Conservation (phyloP, 2,113 vertebrate genomes). For the Ochotona princeps region DNA sequence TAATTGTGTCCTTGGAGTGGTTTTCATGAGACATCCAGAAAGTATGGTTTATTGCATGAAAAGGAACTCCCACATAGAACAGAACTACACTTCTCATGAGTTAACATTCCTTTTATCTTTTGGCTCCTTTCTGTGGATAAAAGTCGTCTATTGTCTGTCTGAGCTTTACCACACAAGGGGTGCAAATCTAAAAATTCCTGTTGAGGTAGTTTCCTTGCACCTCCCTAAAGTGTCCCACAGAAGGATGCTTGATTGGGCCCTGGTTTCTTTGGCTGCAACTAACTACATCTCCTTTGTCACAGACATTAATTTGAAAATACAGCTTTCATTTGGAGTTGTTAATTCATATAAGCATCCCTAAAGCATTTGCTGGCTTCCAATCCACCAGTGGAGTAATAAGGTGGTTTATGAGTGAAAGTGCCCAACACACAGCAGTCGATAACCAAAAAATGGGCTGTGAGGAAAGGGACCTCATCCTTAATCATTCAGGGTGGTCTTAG, state of each 20-base stretch:
- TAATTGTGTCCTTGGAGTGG: slow-evolving; percentile 64
- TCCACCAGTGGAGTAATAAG: not conserved
- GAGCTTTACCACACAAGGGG: slow-evolving; percentile 65
- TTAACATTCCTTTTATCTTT: slow-evolving; percentile 71
- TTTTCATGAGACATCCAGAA: slow-evolving; percentile 60
- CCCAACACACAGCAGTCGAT: not conserved
- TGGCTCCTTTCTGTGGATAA: slow-evolving; percentile 56
- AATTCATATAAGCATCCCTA: slow-evolving; percentile 49
- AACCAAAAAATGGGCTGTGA: not conserved
- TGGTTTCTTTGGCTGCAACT: slow-evolving; percentile 65
- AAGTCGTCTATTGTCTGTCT: slow-evolving; percentile 59
- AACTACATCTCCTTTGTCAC: slow-evolving; percentile 63
- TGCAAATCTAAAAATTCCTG: slow-evolving; percentile 63
- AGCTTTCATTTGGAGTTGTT: slow-evolving; percentile 54
- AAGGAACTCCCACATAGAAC: slow-evolving; percentile 75
- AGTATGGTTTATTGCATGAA: slow-evolving; percentile 56
- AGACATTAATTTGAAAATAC: slow-evolving; percentile 58
- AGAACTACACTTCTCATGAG: slow-evolving; percentile 55
- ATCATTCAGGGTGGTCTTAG: not conserved
- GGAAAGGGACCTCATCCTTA: not conserved
- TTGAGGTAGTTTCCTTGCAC: slow-evolving; percentile 26
- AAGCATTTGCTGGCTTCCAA: slow-evolving; percentile 20
- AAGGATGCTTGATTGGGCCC: slow-evolving; percentile 32
- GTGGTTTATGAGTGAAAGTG: not conserved
- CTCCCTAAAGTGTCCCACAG: slow-evolving; percentile 18